Evolutionary conservation across 2,797 vertebrate genomes (phyloP), one percentile per base, ranked within the genome.

Genomic region (Scolopax bukidnonensis): DNA sequence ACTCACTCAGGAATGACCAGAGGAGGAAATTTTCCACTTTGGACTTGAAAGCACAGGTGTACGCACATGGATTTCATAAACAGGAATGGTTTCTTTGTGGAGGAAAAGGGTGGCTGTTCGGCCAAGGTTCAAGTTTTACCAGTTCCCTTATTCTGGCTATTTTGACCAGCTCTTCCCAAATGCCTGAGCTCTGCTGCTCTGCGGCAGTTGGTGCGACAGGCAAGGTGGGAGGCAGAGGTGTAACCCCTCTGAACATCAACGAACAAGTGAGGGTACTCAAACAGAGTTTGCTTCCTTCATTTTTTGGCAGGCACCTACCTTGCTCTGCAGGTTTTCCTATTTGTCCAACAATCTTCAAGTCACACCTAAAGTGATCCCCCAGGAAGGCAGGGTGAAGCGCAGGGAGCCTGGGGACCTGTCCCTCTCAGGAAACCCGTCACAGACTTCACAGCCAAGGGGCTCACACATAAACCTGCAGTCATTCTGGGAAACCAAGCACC

Each of bases 271-370:
- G 33, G 60, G 65, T 41, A 80, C 48, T 63, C 79, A 70, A 30
- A 74, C 27, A 74, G 56, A 69, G 13, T 30, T 80, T 12, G 24
- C 32, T 86, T 65, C 83, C 80, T 93, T 59, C 41, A 8, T 41
- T 60, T 69, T 89, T 67, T 89, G 79, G 81, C 93, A 91, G 65
- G 71, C 54, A 57, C 8, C 57, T 48, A 81, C 82, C 83, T 90
- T 77, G 76, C 61, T 76, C 87, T 69, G 67, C 91, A 87, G 67
- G 63, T 80, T 90, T 68, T 91, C 78, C 77, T 86, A 10, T 95
- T 90, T 84, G 85, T 38, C 67, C 80, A 60, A 40, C 43, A 60
- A 56, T 63, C 73, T 38, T 76, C 71, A n/a, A 0, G 14, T 41
- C 67, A 69, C 18, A 38, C 83, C 85, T 67, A 85, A 74, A 40